Base-by-base conservation (phyloP, 2,888 invertebrate species). In the Andricus curvator region DNA sequence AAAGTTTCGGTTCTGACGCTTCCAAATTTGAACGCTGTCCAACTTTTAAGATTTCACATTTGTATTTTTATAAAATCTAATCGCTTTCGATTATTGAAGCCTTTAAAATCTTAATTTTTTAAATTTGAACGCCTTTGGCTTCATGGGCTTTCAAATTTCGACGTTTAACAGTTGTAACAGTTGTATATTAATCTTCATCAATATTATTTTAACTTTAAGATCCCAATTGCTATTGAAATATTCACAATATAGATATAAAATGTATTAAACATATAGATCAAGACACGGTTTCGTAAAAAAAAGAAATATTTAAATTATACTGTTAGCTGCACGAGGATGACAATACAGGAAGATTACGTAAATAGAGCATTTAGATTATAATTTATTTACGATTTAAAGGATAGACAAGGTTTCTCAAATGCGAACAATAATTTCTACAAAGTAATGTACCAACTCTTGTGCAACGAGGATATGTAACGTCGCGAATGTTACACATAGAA, bases 401-500 rank as follows among this genome's bases (percentile, higher is more conserved):
- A 68, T 68, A 44, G 44, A 22, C 44, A 17, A 22, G 68, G 68
- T 44, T 68, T 17, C 22, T 22, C 25, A 41, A 22, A 68, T 5
- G 9, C 15, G 44, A 74, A 56, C 74, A 74, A 74, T 33, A 74
- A 74, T 74, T 74, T 56, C 56, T 74, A 56, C 29, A 74, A 74
- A 56, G 33, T 74, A 70, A 56, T 20, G 11, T 74, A 74, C 29
- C 11, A 5, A 74, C 74, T 51, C 51, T 74, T 74, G 74, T 56
- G 74, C 33, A 74, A 74, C n/a, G 33, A 33, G 33, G 20, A 56
- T 68, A 56, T 74, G 48, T 70, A 70, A 70, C 74, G n/a, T 33
- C 51, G 74, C 51, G 20, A 74, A 74, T 56, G 33, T 74, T 74
- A 74, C 29, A 74, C 48, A 74, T 74, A 74, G 51, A 56, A 74